Evolutionary conservation across 2,113 vertebrate species (phyloP).

Genomic region (Rhipidura dahli): DNA sequence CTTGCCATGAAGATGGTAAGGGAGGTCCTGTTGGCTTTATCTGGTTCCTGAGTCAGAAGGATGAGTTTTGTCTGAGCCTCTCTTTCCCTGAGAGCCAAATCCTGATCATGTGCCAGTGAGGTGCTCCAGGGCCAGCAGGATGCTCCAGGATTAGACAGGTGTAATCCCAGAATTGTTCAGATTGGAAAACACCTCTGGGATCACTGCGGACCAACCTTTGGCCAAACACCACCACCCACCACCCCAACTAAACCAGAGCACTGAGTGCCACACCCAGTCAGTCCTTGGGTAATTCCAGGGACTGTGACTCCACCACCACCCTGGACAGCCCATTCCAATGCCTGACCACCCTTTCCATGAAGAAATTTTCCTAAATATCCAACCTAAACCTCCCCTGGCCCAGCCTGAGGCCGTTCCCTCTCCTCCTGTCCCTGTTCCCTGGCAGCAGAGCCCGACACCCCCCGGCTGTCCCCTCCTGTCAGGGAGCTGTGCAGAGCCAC

Average conservation of each 20-base stretch:
- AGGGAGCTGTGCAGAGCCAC: not conserved
- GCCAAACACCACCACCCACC: not conserved
- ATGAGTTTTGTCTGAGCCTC: not conserved
- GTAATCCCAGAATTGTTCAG: not conserved
- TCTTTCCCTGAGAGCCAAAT: not conserved
- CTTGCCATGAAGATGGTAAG: not conserved
- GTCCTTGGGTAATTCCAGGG: not conserved
- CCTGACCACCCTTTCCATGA: not conserved
- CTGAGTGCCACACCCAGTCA: not conserved
- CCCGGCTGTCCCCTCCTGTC: not conserved
- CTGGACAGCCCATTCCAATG: not conserved
- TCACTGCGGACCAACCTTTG: not conserved
- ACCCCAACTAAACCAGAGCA: not conserved
- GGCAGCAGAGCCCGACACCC: not conserved
- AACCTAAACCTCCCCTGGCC: accelerated
- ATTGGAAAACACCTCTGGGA: not conserved
- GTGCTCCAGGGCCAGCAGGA: not conserved
- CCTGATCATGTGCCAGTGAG: accelerated
- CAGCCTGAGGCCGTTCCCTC: not conserved
- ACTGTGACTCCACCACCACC: not conserved
- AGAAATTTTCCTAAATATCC: not conserved
- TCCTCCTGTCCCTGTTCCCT: not conserved
- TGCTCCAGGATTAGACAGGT: not conserved
- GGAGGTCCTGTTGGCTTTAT: not conserved
- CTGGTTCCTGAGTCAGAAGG: not conserved